Conservation (phyloP, 2,888 invertebrate species). For the Hetaerina titia region DNA sequence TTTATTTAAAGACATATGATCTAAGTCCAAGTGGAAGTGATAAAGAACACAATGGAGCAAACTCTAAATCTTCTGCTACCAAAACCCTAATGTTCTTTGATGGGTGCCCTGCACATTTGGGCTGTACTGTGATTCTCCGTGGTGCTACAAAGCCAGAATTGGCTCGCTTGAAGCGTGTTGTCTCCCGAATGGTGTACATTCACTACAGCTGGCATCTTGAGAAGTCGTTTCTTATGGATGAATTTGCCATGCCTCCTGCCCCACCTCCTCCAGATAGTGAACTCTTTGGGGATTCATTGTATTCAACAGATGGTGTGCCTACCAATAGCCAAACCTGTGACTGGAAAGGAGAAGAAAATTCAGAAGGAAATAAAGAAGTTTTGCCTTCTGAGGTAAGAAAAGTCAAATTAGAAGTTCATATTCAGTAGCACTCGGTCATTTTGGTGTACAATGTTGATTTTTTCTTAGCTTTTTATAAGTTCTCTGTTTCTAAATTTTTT, state of each 20-base stretch:
- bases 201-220: slow-evolving; percentile 96
- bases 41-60: background rate
- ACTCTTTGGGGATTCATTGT: slow-evolving; percentile 40
- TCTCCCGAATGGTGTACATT: slow-evolving; percentile 89
- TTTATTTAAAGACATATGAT: slow-evolving; percentile 83
- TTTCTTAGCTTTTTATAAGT: background rate
- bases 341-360: background rate
- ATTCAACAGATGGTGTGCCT: background rate
- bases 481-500: background rate
- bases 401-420: background rate
- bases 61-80: slow-evolving; percentile 78
- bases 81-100: slow-evolving; percentile 97
- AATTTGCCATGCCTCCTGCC: slow-evolving; percentile 87
- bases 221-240: slow-evolving; percentile 92
- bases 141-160: slow-evolving; percentile 87
- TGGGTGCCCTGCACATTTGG: slow-evolving; percentile 91
- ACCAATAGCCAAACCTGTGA: background rate
- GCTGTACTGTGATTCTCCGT: slow-evolving; percentile 92
- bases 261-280: slow-evolving; percentile 68
- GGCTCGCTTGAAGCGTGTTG: slow-evolving; percentile 89
- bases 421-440: background rate
- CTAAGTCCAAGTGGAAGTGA: slow-evolving; percentile 18
- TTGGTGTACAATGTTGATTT: background rate
- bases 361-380: background rate
- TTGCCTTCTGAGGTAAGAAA: slow-evolving; percentile 25